A percentile compares a stretch with the other conserved stretches of the same genome.
Conservation (phyloP, 2,797 vertebrate species). For the Buphagus erythrorhynchus region DNA sequence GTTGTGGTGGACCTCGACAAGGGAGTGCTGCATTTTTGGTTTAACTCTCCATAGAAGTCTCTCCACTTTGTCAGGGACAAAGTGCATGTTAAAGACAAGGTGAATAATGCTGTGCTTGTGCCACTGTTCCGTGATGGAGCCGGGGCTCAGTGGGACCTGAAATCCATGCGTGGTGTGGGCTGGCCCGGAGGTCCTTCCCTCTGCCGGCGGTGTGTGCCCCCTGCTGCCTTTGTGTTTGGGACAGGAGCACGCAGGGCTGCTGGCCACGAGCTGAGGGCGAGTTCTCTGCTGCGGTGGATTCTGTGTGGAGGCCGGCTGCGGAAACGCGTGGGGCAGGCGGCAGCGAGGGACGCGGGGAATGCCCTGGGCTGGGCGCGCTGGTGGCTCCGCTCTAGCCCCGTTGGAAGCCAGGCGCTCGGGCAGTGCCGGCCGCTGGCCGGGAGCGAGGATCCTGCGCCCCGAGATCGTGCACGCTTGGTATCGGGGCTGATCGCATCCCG, state of each 20-base stretch:
- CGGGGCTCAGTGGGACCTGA: not conserved
- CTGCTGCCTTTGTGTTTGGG: not conserved
- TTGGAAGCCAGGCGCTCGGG: not conserved
- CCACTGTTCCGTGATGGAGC: not conserved
- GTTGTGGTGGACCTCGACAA: not conserved
- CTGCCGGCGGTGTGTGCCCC: rapidly evolving
- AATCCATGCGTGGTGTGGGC: not conserved
- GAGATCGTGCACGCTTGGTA: rapidly evolving
- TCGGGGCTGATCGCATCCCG: not conserved
- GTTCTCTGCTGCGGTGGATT: not conserved
- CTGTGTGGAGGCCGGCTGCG: not conserved
- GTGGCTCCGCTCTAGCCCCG: not conserved
- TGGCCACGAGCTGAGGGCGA: too few species aligned
- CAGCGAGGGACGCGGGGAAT: not conserved
- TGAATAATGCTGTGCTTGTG: not conserved
- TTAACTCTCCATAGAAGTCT: rapidly evolving
- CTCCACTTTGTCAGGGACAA: not conserved
- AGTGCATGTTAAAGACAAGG: not conserved
- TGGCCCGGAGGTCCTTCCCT: rapidly evolving
- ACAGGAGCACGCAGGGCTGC: not conserved
- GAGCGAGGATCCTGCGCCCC: not conserved
- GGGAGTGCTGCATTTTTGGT: not conserved
- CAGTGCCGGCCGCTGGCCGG: not conserved
- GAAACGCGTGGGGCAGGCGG: not conserved
- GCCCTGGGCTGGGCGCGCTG: not conserved